phyloP scores from a whole-genome alignment of 1,140 invertebrate genomes.

The Zaprionus capensis region DNA sequence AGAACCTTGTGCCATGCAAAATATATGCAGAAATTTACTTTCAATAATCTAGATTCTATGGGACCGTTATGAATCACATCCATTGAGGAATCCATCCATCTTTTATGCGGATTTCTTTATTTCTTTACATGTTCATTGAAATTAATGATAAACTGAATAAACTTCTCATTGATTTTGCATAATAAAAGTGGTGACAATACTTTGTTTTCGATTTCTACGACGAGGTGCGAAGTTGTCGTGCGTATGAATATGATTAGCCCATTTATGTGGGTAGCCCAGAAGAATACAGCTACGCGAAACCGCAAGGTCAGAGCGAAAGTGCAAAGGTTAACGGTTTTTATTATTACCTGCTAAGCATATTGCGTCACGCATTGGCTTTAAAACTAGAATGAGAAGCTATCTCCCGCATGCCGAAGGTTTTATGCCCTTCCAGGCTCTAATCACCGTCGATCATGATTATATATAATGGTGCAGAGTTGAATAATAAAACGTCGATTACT shows the following conservation, averaged over 20 bases:
- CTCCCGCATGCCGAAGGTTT: no score
- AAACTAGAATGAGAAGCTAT: no score
- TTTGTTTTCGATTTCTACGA: constrained; percentile 39
- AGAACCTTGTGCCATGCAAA: constrained; percentile 33
- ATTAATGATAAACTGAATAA: constrained; percentile 37
- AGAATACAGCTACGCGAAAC: constrained; percentile 25
- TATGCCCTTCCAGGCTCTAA: no score
- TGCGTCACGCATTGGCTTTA: constrained; percentile 17
- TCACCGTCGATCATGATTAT: no score
- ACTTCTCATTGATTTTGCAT: constrained; percentile 42
- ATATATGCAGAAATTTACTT: constrained; percentile 55
- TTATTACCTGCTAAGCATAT: constrained; percentile 28
- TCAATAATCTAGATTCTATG: constrained; percentile 73
- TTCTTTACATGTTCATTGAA: constrained; percentile 15
- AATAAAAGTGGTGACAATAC: constrained; percentile 31
- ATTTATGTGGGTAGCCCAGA: constrained; percentile 4
- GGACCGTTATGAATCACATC: constrained; percentile 63
- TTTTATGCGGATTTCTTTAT: constrained; percentile 40
- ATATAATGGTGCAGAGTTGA: no score
- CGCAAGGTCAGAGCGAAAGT: constrained; percentile 65
- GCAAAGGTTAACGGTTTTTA: constrained; percentile 50
- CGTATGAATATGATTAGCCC: constrained; percentile 62
- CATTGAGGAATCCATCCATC: constrained; percentile 60
- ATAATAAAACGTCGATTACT: no score
- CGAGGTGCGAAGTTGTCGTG: constrained; percentile 37